These are phyloP conservation scores for Ramphastos sulfuratus DNA, from an alignment of 2,113 vertebrate species.

Conservation along the genomic window DNA sequence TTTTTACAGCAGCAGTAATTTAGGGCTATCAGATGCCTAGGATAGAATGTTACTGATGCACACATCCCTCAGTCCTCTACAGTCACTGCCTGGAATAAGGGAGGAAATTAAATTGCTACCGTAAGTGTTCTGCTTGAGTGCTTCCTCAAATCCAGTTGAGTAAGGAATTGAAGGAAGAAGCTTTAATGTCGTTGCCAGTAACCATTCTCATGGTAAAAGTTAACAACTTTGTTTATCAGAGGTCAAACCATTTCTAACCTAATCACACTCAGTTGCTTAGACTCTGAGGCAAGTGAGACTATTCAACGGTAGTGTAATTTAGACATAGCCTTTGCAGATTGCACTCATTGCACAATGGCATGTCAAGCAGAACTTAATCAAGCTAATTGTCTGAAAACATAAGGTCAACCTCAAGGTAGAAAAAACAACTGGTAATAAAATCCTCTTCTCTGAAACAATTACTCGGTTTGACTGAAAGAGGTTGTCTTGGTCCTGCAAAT, in stretches of 20 bases:
- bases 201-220: background rate
- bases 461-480: background rate
- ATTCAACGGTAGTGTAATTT: constrained; percentile 24
- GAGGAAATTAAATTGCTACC: background rate
- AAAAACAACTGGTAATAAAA: background rate
- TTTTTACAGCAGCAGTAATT: background rate
- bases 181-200: background rate
- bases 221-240: background rate
- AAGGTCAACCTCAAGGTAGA: constrained; percentile 15
- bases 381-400: constrained; percentile 30
- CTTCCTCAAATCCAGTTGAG: background rate
- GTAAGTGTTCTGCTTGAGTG: background rate
- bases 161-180: background rate
- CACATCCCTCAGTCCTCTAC: background rate
- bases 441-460: background rate
- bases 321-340: background rate
- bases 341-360: background rate
- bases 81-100: background rate
- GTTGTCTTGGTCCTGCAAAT: background rate
- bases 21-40: background rate
- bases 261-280: background rate
- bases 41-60: background rate
- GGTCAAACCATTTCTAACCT: background rate
- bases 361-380: constrained; percentile 25
- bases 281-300: background rate